phyloP scores from a whole-genome alignment of 2,888 invertebrate genomes.

The Acrocera orbiculus region DNA sequence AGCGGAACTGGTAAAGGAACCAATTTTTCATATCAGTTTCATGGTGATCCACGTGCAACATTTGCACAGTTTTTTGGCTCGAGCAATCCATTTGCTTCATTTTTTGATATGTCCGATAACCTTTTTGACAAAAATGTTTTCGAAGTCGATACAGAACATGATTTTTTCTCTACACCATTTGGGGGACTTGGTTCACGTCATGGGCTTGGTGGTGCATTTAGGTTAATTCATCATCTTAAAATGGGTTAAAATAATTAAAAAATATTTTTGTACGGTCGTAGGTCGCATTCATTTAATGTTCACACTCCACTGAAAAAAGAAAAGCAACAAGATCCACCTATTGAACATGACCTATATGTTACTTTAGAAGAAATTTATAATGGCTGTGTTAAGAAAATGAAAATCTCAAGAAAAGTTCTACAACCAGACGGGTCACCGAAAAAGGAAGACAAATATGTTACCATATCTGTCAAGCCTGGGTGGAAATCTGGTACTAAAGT shows the following conservation, averaged over 20 bases:
- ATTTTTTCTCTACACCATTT: conserved; percentile 64
- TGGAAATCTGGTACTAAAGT: conserved; percentile 98
- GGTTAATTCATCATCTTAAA: too few relatives aligned
- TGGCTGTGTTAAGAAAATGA: conserved; percentile 98
- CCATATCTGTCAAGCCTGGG: conserved; percentile 90
- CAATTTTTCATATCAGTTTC: conserved; percentile 72
- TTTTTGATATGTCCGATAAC: conserved; percentile 59
- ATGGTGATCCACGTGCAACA: conserved; percentile 90
- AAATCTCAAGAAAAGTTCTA: conserved; percentile 82
- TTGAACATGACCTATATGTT: conserved; percentile 85
- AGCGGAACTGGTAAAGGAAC: conserved; percentile 41
- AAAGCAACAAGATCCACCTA: conserved; percentile 74
- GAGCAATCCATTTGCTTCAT: conserved; percentile 80
- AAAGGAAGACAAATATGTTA: conserved; percentile 88
- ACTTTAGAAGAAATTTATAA: conserved; percentile 85
- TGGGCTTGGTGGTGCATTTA: conserved; percentile 52
- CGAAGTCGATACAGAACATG: conserved; percentile 54
- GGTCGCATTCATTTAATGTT: conserved; percentile 79
- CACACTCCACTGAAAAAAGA: conserved; percentile 59
- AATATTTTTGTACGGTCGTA: conserved; percentile 23
- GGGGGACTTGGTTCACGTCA: conserved; percentile 50
- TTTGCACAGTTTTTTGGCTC: conserved; percentile 97
- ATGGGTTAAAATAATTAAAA: neutral
- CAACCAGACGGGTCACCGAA: conserved; percentile 70
- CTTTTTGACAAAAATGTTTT: conserved; percentile 46